Evolutionary conservation across 2,113 vertebrate genomes (phyloP), one percentile per base, ranked within the genome.

Genomic region (Fregetta grallaria): DNA sequence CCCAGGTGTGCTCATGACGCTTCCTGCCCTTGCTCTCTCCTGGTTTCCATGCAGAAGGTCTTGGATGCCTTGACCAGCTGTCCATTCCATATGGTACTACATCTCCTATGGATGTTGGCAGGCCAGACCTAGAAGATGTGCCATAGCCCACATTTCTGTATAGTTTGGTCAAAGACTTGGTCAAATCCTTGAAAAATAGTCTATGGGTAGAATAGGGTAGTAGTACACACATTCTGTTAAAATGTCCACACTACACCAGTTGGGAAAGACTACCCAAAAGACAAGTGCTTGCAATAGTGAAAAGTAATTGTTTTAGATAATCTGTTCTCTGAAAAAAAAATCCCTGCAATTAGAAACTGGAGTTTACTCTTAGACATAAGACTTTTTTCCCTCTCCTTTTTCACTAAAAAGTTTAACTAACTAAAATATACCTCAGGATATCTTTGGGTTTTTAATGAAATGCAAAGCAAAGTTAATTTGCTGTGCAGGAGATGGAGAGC

Each of bases 181-280:
- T 34, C 7, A 49, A 75, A 62, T 70, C 13, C 21, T 65, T n/a
- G 13, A 59, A 68, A 90, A 92, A 20, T 20, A 59, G 19, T 30
- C 25, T 84, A 3, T 72, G 25, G 13, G 16, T 45, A 68, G n/a
- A 87, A 73, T 29, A 32, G 11, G 25, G 20, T 50, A 32, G 4
- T 49, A 32, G 3, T n/a, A 27, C 14, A 68, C 4, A 66, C 50
- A 27, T 79, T 66, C 40, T 88, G 3, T 61, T 70, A 67, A 90
- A 79, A 67, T 34, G 4, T 36, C 21, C 15, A 34, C 32, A 8
- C 4, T 36, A 34, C 2, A 30, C 9, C 10, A 0, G 1, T 4
- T 59, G 30, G 72, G 32, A 75, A 56, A 72, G 25, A 25, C 12
- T 55, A 36, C 6, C 15, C 15, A 34, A 68, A 84, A 66, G 15